Base-by-base conservation (phyloP, 2,888 invertebrate species). In the Ecliptopera silaceata region DNA sequence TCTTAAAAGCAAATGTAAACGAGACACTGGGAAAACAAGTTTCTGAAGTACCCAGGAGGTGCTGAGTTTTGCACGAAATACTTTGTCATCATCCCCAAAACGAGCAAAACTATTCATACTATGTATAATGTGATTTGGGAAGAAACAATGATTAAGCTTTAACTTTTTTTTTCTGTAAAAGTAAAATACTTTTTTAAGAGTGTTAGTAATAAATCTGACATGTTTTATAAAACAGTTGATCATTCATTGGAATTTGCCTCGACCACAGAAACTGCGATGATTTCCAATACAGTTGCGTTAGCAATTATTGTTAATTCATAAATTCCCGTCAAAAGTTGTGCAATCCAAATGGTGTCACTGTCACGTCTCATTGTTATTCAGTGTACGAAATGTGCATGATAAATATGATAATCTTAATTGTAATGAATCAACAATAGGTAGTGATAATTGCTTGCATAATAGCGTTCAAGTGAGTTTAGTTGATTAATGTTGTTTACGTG, bases 341-440 rank as follows among this genome's bases (percentile, higher is more conserved):
- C 70, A 77, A 74, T 61, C 56, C 34, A 51, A 68, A 74, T 65
- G 66, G 68, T 75, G 74, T 66, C 72, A 72, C 65, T 41, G 70
- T 66, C 70, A 63, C 64, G 46, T 70, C 61, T 66, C 68, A 77
- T 78, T 77, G 76, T 75, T 66, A 65, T 69, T 70, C 65, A 61
- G 59, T 42, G 56, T 55, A 62, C 66, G 63, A 66, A 70, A 70
- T 70, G 57, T 65, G 64, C 51, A 54, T 57, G 50, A 47, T 54
- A 52, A 66, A 71, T 53, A 54, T 57, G 50, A 47, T 54, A 52
- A 66, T 72, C 59, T 59, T 61, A 60, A 75, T 71, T 71, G 66
- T 67, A 61, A 62, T 64, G 22, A 64, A 68, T 67, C 63, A 63
- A 71, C 69, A 66, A 66, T 63, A 59, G 61, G 49, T 55, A 56